Evolutionary conservation across 35 echinoderm and acorn worm genomes (phyloP).

Genomic region (Diadema setosum): DNA sequence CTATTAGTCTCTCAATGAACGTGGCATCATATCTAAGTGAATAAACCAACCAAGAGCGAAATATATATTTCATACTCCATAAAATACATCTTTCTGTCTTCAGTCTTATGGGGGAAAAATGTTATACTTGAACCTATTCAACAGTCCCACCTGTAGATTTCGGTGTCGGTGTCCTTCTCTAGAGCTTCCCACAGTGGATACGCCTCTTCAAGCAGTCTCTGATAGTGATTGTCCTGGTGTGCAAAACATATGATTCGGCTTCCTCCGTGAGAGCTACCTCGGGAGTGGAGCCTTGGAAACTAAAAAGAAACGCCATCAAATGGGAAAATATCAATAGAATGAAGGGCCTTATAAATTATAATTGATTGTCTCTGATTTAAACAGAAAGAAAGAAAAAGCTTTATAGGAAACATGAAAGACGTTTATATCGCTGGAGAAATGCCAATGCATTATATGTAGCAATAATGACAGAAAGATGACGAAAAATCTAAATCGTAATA

Average conservation of each 20-base stretch:
- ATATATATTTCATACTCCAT: background rate
- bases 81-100: background rate
- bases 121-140: no score
- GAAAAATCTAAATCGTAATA: no score
- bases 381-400: background rate
- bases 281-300: conserved; percentile 62
- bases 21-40: background rate
- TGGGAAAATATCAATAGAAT: background rate
- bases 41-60: background rate
- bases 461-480: background rate
- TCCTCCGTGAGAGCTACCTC: conserved; percentile 84
- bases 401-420: background rate
- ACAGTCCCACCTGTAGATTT: conserved; percentile 44
- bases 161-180: conserved; percentile 59
- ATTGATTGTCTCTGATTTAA: background rate
- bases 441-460: no score
- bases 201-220: conserved; percentile 51
- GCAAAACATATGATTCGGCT: conserved; percentile 69
- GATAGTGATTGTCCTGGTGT: conserved; percentile 35
- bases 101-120: background rate
- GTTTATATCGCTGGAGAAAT: background rate
- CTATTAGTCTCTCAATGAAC: background rate
- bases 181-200: conserved; percentile 67
- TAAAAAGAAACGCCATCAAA: background rate
- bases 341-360: background rate